Evolutionary conservation across 2,113 vertebrate genomes (phyloP), one percentile per base, ranked within the genome.

Genomic region (Chrysemys picta): DNA sequence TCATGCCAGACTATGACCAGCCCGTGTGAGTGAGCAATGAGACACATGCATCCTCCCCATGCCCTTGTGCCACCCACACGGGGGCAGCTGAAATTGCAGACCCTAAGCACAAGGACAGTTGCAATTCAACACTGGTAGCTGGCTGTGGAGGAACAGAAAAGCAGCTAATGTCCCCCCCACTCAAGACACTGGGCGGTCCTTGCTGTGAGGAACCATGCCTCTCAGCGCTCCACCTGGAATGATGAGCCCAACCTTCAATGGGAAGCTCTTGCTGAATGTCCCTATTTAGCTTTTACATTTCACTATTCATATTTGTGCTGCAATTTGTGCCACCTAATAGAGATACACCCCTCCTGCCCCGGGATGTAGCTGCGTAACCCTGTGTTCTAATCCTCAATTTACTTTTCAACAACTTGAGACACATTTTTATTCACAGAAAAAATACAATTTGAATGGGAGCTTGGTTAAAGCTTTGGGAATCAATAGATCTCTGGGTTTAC

Each of bases 401-500:
- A 76, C 69, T 75, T 75, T 38, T 10, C 1, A 45, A 35, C n/a
- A 75, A 75, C 38, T 25, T 21, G 10, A 45, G 72, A 76, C 5
- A 76, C 21, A 38, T 75, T 75, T 75, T 75, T 75, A 75, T 75
- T 45, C 38, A 75, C 22, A 12, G 72, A 45, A 45, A 16, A 78
- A 47, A 47, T 47, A 47, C 42, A 78, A 14, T 27, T 78, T 42
- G 11, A 47, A 47, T 78, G 24, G 75, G 24, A 47, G 75, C 3
- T 76, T 45, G 22, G 42, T 76, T 45, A 42, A 76, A 45, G 42
- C 12, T 27, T 47, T 45, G 6, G 38, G 45, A 72, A 38, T 38
- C 75, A 1, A 0, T 50, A 1, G 4, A 3, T n/a, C 7, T 17
- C 87, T 1, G 5, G 1, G 31, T 19, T 80, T 57, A 54, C 65